phyloP scores from a whole-genome alignment of 2,113 vertebrate genomes.

The Cygnus atratus region DNA sequence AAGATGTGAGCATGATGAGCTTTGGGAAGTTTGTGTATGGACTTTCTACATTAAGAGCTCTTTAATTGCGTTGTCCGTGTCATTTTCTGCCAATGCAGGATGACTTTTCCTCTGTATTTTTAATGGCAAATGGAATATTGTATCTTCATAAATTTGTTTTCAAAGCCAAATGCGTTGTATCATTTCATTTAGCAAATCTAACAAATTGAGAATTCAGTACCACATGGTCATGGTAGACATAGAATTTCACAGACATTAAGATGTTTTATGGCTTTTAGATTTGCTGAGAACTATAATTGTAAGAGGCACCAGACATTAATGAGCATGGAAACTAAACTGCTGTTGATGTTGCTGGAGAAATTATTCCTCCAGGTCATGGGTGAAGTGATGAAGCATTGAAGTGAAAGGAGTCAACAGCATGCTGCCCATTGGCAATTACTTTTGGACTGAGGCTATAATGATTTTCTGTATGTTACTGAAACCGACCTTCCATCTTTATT shows the following conservation, averaged over 20 bases:
- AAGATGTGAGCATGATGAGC: neutral
- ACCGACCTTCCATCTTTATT: conserved; percentile 9
- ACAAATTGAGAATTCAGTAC: neutral
- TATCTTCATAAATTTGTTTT: neutral
- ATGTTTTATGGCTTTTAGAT: neutral
- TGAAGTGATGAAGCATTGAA: conserved; percentile 23
- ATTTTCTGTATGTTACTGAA: conserved; percentile 20
- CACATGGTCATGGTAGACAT: neutral
- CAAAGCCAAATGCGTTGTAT: neutral
- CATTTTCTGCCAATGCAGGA: neutral
- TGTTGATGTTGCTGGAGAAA: neutral
- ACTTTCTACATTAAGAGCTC: neutral
- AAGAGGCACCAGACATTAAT: neutral
- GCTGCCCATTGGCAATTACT: neutral
- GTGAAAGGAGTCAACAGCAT: neutral
- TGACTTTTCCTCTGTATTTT: neutral
- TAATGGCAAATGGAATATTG: neutral
- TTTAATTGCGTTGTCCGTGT: neutral
- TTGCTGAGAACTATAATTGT: conserved; percentile 7
- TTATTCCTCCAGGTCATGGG: conserved; percentile 9
- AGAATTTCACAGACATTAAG: neutral
- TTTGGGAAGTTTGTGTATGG: neutral
- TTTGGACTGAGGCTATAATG: neutral
- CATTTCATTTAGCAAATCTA: conserved; percentile 26
- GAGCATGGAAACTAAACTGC: neutral